Percentiles rank a stretch among this genome's conserved stretches.
Conservation (phyloP, 2,113 vertebrate species). For the Pteronura brasiliensis region DNA sequence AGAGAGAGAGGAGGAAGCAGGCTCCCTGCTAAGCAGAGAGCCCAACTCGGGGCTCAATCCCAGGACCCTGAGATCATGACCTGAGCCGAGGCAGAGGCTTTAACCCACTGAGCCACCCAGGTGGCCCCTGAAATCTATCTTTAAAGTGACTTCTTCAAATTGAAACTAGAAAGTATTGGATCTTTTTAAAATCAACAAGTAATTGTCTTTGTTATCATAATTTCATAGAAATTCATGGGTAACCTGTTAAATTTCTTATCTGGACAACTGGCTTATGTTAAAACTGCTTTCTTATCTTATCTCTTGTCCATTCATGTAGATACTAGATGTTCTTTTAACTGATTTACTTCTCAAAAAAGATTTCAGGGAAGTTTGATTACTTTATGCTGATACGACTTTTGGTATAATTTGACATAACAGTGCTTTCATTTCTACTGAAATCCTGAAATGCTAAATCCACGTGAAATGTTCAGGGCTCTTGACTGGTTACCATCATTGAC, state of each 20-base stretch:
- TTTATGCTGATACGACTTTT: neutral
- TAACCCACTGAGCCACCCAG: too few species aligned
- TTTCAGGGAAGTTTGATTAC: neutral
- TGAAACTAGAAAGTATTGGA: neutral
- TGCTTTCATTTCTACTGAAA: neutral
- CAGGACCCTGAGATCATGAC: too few species aligned
- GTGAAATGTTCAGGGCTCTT: neutral
- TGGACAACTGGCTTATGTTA: neutral
- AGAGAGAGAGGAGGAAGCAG: too few species aligned
- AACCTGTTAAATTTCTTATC: neutral
- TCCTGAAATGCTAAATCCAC: neutral
- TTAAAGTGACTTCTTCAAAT: neutral
- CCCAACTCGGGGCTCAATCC: too few species aligned
- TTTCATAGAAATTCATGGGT: neutral
- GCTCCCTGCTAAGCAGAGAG: too few species aligned
- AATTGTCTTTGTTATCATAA: neutral
- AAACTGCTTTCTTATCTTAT: neutral
- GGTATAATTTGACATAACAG: neutral
- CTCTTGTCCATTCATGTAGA: neutral
- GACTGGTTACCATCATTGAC: neutral
- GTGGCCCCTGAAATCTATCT: neutral
- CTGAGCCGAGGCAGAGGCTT: too few species aligned
- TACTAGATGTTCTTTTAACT: neutral
- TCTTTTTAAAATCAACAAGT: neutral
- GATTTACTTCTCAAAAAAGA: neutral